phyloP scores from a whole-genome alignment of 2,888 invertebrate genomes.

The Mechanitis mazaeus region DNA sequence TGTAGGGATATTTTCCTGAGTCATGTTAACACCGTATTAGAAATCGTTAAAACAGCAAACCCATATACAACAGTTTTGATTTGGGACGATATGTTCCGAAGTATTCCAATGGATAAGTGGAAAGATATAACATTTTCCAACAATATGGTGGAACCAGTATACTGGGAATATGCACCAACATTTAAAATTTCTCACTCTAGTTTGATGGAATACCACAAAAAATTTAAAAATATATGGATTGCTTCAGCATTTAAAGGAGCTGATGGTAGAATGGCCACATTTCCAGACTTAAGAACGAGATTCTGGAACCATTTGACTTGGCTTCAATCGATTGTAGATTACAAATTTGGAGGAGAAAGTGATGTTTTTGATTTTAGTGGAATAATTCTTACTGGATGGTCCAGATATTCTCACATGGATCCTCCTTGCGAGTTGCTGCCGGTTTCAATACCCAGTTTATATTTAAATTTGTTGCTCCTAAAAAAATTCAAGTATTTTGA shows the following conservation, averaged over 20 bases:
- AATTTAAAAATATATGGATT: constrained; percentile 84
- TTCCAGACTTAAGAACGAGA: constrained; percentile 78
- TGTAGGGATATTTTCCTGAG: constrained; percentile 76
- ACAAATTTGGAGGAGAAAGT: constrained; percentile 55
- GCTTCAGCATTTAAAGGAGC: constrained; percentile 92
- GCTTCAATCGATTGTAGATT: constrained; percentile 33
- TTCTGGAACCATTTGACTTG: constrained; percentile 42
- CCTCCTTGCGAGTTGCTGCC: constrained; percentile 81
- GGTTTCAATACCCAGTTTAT: constrained; percentile 78
- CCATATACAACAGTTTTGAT: constrained; percentile 78
- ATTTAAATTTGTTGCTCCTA: constrained; percentile 74
- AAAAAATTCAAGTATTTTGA: constrained; percentile 40
- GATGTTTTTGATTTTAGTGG: constrained; percentile 71
- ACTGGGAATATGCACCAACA: constrained; percentile 80
- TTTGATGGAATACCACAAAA: constrained; percentile 44
- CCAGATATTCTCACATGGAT: constrained; percentile 81
- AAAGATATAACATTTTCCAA: constrained; percentile 20
- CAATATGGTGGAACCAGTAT: constrained; percentile 78
- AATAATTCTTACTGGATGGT: constrained; percentile 84
- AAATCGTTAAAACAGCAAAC: constrained; percentile 51
- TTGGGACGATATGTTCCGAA: constrained; percentile 90
- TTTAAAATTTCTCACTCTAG: constrained; percentile 41
- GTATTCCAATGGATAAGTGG: constrained; percentile 66
- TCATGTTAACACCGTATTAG: constrained; percentile 77
- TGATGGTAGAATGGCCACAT: constrained; percentile 65